A percentile compares a stretch with the other conserved stretches of the same genome.
phyloP scores from a whole-genome alignment of 2,888 invertebrate genomes.

The Leptopilina syphax region DNA sequence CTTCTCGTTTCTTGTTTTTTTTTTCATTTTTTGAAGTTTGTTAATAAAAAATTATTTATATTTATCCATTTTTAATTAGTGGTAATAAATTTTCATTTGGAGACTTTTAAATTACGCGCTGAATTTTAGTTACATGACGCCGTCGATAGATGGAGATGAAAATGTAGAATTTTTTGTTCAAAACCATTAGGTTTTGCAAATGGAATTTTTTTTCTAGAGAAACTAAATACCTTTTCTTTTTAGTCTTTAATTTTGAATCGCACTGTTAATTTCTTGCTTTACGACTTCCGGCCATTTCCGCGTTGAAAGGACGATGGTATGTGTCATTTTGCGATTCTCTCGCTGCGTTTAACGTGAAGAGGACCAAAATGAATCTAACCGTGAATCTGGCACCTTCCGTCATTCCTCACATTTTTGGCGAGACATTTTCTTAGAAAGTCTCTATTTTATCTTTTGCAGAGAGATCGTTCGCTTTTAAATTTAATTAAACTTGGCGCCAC shows the following conservation, averaged over 20 bases:
- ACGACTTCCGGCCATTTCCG: conserved; percentile 41
- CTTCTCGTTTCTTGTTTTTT: too few relatives aligned
- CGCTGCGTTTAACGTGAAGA: conserved; percentile 52
- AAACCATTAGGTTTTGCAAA: too few relatives aligned
- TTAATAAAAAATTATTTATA: too few relatives aligned
- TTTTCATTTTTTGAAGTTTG: too few relatives aligned
- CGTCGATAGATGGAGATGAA: too few relatives aligned
- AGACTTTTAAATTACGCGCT: too few relatives aligned
- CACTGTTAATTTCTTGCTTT: conserved; percentile 45
- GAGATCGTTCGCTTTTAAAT: background rate
- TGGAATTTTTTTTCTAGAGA: too few relatives aligned
- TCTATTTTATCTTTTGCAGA: background rate
- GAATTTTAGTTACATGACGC: too few relatives aligned
- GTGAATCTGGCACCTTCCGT: conserved; percentile 43
- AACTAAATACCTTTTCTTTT: too few relatives aligned
- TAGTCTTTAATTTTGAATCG: background rate
- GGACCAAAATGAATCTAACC: conserved; percentile 27
- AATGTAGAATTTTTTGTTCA: too few relatives aligned
- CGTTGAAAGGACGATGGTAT: conserved; percentile 40
- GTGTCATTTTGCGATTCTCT: conserved; percentile 53
- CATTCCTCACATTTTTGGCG: conserved; percentile 18
- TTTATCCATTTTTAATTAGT: too few relatives aligned
- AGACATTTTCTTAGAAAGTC: conserved; percentile 13
- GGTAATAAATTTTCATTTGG: too few relatives aligned
- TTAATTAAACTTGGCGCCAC: background rate